Evolutionary conservation across 1,140 invertebrate genomes (phyloP), one percentile per base, ranked within the genome.

Genomic region (Macrocentrus cingulum): DNA sequence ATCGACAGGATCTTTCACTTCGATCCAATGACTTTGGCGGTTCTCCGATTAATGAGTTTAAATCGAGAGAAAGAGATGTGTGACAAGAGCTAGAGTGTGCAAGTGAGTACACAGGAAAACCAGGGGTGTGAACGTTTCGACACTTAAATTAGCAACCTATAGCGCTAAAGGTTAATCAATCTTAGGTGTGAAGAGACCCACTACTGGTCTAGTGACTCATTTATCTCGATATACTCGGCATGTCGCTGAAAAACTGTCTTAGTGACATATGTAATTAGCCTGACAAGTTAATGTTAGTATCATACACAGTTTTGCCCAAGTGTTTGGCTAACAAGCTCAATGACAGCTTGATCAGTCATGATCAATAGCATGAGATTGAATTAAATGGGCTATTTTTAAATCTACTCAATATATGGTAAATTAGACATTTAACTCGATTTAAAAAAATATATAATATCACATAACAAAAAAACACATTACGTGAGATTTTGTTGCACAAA

Each of bases 61-160:
- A 61, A 64, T 64, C 50, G 58, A 57, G 56, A 56, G 52, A 58
- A 52, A 54, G 50, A 62, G 44, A 49, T 34, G 48, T 16, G 58
- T 60, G 52, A 56, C 45, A 42, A 41, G 42, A 22, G 20, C 20
- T 23, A 46, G 53, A 53, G 56, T 52, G 45, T 65, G 64, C 56
- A 58, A 60, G 64, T 70, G 60, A 64, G 65, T 56, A 60, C 66
- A 60, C 55, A 56, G 62, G 61, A 64, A 53, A 61, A 64, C 62
- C 63, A 45, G 62, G 66, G 64, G 53, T 63, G 57, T 63, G 37
- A 59, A 64, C 61, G 62, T 68, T 69, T 67, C 50, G 68, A 59
- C 42, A 74, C 74, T 76, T 76, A 77, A 79, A 77, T 80, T 80
- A 79, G 76, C 75, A 71, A 71, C 75, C 75, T 76, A 76, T 75